Base-by-base conservation (phyloP, 2,888 invertebrate genomes). In the Apocheima hispidaria region DNA sequence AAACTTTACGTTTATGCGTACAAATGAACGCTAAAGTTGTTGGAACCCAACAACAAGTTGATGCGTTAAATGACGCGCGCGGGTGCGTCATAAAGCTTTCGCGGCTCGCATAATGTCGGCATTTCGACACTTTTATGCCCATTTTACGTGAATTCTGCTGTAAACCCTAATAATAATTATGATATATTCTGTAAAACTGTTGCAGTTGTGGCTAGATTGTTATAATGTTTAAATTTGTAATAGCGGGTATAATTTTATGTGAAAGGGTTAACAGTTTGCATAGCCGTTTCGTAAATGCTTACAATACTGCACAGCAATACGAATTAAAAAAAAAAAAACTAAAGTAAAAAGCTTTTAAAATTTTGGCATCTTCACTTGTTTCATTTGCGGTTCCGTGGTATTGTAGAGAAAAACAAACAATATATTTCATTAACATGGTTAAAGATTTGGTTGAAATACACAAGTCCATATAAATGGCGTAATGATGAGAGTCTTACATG, bases 51-150 rank as follows among this genome's bases (percentile, higher is more conserved):
- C 78, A 74, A 81, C 78, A 76, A 72, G 71, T 77, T 78, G 79
- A 84, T 78, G 83, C 76, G 83, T 82, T 83, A 81, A 84, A 84
- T 83, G 84, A 80, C 72, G 74, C 82, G 75, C 82, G 68, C 66
- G 65, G 72, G 71, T 69, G 70, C 75, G 77, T 79, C 78, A 81
- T 84, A 84, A 84, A 83, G 77, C 75, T 75, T 74, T 79, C 76
- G 81, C 76, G 81, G 81, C 71, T 71, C 76, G 75, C 75, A 74
- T 82, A 79, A 83, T 80, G 82, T 79, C 77, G 75, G 76, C 74
- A 77, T 84, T 82, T 82, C 80, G 81, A 70, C 79, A 80, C 81
- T 82, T 83, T 84, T 83, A 82, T 79, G 77, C 72, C 75, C 80
- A 73, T 77, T 82, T 80, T 70, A 74, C 71, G 74, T 72, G 69